phyloP scores from a whole-genome alignment of 2,113 vertebrate genomes.

The Oryzias curvinotus region DNA sequence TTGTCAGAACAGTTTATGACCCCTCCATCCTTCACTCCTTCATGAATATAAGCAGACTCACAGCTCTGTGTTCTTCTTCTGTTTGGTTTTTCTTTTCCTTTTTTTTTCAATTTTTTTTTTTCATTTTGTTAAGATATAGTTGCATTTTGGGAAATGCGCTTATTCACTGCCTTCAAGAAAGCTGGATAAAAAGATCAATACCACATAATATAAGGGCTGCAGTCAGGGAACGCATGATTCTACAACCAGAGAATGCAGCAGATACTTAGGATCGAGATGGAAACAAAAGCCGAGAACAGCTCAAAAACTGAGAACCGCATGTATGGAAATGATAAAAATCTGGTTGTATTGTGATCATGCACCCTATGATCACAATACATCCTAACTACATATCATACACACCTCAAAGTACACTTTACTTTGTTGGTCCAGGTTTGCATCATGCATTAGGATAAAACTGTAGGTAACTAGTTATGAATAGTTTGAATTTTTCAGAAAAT shows the following conservation, averaged over 20 bases:
- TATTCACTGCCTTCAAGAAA: constrained; percentile 5
- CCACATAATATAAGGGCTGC: neutral
- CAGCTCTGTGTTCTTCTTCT: too few species aligned
- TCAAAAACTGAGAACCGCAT: neutral
- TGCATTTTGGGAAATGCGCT: neutral
- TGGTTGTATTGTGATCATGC: neutral
- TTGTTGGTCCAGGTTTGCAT: too few species aligned
- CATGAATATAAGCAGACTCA: too few species aligned
- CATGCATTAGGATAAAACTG: too few species aligned
- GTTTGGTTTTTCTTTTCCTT: too few species aligned
- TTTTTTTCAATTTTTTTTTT: too few species aligned
- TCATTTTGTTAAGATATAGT: neutral
- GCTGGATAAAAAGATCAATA: neutral
- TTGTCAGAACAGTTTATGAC: constrained; percentile 11
- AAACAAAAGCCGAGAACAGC: neutral
- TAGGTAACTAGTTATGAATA: too few species aligned
- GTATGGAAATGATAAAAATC: neutral
- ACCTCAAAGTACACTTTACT: too few species aligned
- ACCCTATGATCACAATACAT: too few species aligned
- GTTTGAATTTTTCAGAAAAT: too few species aligned
- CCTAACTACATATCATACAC: too few species aligned
- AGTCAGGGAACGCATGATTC: neutral
- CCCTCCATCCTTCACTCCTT: neutral
- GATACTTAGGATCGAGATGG: neutral
- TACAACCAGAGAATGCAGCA: constrained; percentile 1